Evolutionary conservation across 2,888 invertebrate genomes (phyloP).

Genomic region (Chouioia cunea): DNA sequence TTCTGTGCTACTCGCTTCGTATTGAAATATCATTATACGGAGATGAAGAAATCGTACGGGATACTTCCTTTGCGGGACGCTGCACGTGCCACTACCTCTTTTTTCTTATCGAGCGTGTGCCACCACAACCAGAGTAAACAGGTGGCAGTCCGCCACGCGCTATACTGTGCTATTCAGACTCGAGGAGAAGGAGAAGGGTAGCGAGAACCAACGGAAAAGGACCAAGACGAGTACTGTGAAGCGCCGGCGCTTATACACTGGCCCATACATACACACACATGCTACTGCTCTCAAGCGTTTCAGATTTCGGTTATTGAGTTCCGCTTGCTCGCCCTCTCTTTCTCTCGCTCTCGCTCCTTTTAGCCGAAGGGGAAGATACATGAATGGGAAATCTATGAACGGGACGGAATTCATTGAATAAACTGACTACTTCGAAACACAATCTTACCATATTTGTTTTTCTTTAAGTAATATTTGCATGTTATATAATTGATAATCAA

Average conservation of each 20-base stretch:
- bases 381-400: too few species aligned
- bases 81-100: constrained; percentile 2
- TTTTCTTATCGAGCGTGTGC: constrained; percentile 40
- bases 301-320: too few species aligned
- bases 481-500: too few species aligned
- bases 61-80: constrained; percentile 19
- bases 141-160: constrained; percentile 33
- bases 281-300: too few species aligned
- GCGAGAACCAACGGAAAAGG: constrained; percentile 33
- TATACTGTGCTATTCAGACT: constrained; percentile 1
- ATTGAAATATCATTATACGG: constrained; percentile 65
- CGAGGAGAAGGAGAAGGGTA: constrained; percentile 9
- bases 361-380: too few species aligned
- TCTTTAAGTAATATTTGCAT: too few species aligned
- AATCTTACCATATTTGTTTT: too few species aligned
- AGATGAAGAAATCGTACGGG: constrained; percentile 46
- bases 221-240: constrained; percentile 35
- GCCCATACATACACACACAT: too few species aligned
- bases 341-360: too few species aligned
- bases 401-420: too few species aligned
- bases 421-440: too few species aligned
- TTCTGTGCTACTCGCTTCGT: constrained; percentile 52
- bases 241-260: background rate
- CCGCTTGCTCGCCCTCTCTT: too few species aligned
- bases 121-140: constrained; percentile 31